Percentiles rank a stretch among this genome's conserved stretches.
Conservation (phyloP, 2,888 invertebrate genomes). For the Lasius fuliginosus region DNA sequence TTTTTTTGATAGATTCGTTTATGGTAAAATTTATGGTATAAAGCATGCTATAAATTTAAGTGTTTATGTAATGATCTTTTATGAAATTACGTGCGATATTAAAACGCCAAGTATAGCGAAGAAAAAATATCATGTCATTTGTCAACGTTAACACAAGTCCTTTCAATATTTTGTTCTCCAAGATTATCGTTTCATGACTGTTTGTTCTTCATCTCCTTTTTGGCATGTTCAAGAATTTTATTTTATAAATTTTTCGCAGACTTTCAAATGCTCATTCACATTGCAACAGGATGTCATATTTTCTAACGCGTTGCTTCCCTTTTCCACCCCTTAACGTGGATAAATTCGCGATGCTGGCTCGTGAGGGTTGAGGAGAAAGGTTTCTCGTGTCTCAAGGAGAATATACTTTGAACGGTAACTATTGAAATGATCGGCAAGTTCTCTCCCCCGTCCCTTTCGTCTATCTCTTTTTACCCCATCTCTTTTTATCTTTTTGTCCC, state of each 20-base stretch:
- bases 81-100: slow-evolving; percentile 26
- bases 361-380: slow-evolving; percentile 51
- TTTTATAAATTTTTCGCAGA: slow-evolving; percentile 38
- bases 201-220: not conserved
- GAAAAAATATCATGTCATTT: slow-evolving; percentile 43
- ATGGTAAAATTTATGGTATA: not conserved
- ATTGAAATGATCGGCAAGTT: slow-evolving; percentile 76
- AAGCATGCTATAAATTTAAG: not conserved
- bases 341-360: slow-evolving; percentile 41
- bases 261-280: slow-evolving; percentile 30
- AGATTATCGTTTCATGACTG: slow-evolving; percentile 25
- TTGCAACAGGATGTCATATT: slow-evolving; percentile 42
- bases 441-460: slow-evolving; percentile 18
- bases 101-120: slow-evolving; percentile 21
- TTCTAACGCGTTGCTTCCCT: slow-evolving; percentile 34
- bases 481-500: not conserved
- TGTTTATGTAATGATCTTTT: slow-evolving; percentile 15
- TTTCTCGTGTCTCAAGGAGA: slow-evolving; percentile 53
- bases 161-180: not conserved
- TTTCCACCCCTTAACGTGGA: slow-evolving; percentile 45
- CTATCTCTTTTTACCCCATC: not conserved
- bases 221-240: slow-evolving; percentile 21
- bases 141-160: slow-evolving; percentile 22
- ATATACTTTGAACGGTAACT: slow-evolving; percentile 71
- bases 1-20: not conserved